Conservation (phyloP, 2,888 invertebrate genomes). For the Drosophila pegasa region DNA sequence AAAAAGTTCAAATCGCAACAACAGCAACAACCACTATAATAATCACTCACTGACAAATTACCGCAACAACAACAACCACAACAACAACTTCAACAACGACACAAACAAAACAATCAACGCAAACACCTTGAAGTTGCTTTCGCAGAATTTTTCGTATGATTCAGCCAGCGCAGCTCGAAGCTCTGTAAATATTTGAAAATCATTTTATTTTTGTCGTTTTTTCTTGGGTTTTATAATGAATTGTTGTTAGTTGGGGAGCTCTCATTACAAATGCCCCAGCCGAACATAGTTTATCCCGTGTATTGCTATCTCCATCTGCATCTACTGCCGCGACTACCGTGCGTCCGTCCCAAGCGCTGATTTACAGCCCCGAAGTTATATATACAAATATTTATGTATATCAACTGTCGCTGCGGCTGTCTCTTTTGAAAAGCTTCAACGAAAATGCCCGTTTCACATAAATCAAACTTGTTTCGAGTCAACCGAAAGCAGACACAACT, state of each 20-base stretch:
- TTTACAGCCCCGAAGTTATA: conserved; percentile 41
- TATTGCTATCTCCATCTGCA: conserved; percentile 43
- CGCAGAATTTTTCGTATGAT: conserved; percentile 60
- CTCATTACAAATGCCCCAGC: conserved; percentile 21
- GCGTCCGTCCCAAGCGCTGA: conserved; percentile 24
- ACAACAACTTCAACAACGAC: conserved; percentile 41
- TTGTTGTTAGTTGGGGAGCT: conserved; percentile 1
- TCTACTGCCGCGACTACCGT: conserved; percentile 16
- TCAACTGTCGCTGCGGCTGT: conserved; percentile 35
- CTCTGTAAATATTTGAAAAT: conserved; percentile 51
- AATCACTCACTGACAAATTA: conserved; percentile 71
- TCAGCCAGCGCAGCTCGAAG: conserved; percentile 32
- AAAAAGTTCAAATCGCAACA: conserved; percentile 50
- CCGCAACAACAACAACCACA: conserved; percentile 40
- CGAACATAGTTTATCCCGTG: not conserved
- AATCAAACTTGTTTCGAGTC: conserved; percentile 39
- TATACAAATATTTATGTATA: conserved; percentile 49
- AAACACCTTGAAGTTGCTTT: conserved; percentile 66
- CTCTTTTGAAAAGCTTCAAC: conserved; percentile 32
- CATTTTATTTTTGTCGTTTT: conserved; percentile 15
- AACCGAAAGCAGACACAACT: conserved; percentile 2
- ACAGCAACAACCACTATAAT: conserved; percentile 29
- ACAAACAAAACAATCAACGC: conserved; percentile 49
- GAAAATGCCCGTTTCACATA: conserved; percentile 39
- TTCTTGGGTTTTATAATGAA: conserved; percentile 6